Evolutionary conservation across 2,888 invertebrate species (phyloP).

Genomic region (Eugnorisma glareosa): DNA sequence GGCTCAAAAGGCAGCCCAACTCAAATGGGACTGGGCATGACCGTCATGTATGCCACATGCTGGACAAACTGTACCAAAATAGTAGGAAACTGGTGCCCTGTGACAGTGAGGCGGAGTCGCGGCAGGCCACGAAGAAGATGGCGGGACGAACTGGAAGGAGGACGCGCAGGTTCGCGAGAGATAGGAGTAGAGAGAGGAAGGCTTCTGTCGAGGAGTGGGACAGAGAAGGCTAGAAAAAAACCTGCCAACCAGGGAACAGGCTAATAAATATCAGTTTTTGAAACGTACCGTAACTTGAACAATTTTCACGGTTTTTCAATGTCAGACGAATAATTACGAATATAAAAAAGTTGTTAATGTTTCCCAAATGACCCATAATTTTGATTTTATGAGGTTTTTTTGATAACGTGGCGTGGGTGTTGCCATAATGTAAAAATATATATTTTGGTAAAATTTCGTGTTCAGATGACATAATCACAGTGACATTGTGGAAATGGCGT

Average conservation of each 20-base stretch:
- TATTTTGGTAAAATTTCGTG: conserved; percentile 28
- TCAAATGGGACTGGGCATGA: no score
- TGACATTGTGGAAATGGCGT: conserved; percentile 48
- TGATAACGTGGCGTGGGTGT: conserved; percentile 35
- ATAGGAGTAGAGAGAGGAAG: no score
- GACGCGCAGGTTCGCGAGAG: no score
- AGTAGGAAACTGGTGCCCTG: no score
- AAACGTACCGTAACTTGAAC: not conserved
- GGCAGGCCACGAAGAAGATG: no score
- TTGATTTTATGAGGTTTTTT: conserved; percentile 21
- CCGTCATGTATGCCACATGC: no score
- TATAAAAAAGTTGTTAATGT: conserved; percentile 27
- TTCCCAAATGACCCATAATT: conserved; percentile 30
- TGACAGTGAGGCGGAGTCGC: no score
- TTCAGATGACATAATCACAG: conserved; percentile 40
- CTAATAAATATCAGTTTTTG: not conserved
- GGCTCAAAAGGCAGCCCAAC: no score
- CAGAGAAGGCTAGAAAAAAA: not conserved
- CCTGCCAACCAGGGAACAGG: not conserved
- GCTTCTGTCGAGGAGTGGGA: no score
- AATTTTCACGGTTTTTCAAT: conserved; percentile 29
- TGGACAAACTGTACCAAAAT: no score
- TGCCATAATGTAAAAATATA: conserved; percentile 27
- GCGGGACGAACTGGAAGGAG: no score
- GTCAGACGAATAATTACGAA: conserved; percentile 5